Evolutionary conservation across 1,140 invertebrate species (phyloP).

Genomic region (Caenorhabditis tropicalis): DNA sequence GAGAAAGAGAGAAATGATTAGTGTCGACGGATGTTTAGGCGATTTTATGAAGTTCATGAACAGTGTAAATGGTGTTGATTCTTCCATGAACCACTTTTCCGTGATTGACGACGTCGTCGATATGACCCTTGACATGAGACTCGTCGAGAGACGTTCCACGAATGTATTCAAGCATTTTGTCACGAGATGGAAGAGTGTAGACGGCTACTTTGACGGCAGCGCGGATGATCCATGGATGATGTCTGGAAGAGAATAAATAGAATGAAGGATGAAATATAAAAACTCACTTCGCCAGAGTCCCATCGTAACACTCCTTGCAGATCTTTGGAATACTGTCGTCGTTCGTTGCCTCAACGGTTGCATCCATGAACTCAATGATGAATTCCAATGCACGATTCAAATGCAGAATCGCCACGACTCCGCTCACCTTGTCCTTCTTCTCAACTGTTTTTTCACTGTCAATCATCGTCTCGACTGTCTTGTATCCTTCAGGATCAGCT

Average conservation of each 20-base stretch:
- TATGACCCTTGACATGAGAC: neutral
- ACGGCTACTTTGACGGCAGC: slow-evolving; percentile 15
- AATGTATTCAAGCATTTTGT: slow-evolving; percentile 10
- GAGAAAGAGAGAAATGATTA: neutral
- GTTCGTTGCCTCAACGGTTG: neutral
- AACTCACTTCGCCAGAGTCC: slow-evolving; percentile 14
- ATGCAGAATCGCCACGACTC: slow-evolving; percentile 3
- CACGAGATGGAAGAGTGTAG: slow-evolving; percentile 2
- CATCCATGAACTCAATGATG: slow-evolving; percentile 5
- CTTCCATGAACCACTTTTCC: slow-evolving; percentile 24
- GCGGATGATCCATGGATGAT: slow-evolving; percentile 26
- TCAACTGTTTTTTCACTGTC: neutral
- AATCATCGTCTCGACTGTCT: neutral
- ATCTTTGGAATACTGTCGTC: slow-evolving; percentile 27
- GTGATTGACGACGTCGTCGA: slow-evolving; percentile 27
- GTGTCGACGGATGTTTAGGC: neutral
- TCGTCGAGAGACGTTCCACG: neutral
- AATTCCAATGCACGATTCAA: slow-evolving; percentile 24
- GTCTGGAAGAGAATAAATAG: too few species aligned
- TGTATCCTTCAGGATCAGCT: slow-evolving; percentile 11
- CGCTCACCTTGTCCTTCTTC: slow-evolving; percentile 16
- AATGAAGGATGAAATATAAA: too few species aligned
- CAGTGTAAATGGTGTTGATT: slow-evolving; percentile 34
- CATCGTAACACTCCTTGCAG: slow-evolving; percentile 32
- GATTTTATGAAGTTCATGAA: slow-evolving; percentile 24